phyloP scores from a whole-genome alignment of 2,797 vertebrate species.

The Chrosomus eos region DNA sequence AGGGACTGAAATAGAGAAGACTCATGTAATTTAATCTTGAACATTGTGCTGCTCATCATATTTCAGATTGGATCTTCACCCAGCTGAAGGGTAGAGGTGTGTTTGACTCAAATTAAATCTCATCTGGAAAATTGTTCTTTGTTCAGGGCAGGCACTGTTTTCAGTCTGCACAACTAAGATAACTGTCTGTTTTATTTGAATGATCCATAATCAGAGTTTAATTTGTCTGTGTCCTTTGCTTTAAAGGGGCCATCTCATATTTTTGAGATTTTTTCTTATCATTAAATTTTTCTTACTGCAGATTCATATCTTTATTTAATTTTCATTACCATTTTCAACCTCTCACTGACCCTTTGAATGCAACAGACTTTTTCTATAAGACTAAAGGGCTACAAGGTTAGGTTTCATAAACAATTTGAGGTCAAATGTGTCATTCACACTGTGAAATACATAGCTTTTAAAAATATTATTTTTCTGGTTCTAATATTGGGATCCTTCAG shows the following conservation, averaged over 20 bases:
- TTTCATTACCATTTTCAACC: neutral
- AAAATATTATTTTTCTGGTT: neutral
- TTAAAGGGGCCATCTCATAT: neutral
- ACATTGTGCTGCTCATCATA: constrained; percentile 14
- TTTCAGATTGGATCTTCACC: constrained; percentile 43
- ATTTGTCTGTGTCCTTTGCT: constrained; percentile 7
- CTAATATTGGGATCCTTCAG: neutral
- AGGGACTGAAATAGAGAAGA: neutral
- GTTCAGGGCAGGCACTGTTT: constrained; percentile 16
- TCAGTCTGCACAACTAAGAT: constrained; percentile 30
- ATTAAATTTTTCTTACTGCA: neutral
- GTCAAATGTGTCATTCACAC: neutral
- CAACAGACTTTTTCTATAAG: neutral
- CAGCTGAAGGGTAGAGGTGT: constrained; percentile 27
- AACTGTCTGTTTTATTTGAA: constrained; percentile 9
- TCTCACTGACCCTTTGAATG: neutral
- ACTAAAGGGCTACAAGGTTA: neutral
- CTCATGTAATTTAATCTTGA: constrained; percentile 21
- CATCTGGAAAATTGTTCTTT: constrained; percentile 22
- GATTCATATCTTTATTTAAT: neutral
- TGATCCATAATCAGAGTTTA: neutral
- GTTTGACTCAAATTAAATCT: constrained; percentile 49
- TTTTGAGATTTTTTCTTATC: neutral
- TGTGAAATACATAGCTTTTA: neutral
- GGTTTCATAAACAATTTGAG: neutral